phyloP scores from a whole-genome alignment of 1,140 invertebrate species.

The Pogonognathellus flavescens region DNA sequence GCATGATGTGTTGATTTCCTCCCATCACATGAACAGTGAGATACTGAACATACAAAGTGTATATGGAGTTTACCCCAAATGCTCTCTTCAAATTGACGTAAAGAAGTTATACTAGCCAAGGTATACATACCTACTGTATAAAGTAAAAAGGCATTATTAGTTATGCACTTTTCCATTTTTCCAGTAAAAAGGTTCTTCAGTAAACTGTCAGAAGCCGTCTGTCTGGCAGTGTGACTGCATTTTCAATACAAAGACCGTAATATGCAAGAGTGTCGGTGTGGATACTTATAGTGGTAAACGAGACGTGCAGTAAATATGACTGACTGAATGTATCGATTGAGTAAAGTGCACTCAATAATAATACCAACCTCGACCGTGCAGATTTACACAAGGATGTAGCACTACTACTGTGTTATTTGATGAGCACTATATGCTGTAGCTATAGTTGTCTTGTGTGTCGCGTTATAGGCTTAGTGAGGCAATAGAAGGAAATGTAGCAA shows the following conservation, averaged over 20 bases:
- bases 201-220: slow-evolving; percentile 37
- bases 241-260: background rate
- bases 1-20: slow-evolving; percentile 43
- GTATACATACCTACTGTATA: background rate
- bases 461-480: background rate
- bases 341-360: slow-evolving; percentile 4
- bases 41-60: background rate
- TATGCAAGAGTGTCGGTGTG: background rate
- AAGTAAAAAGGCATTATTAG: slow-evolving; percentile 14
- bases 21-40: background rate
- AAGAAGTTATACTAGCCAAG: background rate
- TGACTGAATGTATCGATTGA: background rate
- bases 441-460: background rate
- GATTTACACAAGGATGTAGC: background rate
- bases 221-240: slow-evolving; percentile 5
- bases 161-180: slow-evolving; percentile 35
- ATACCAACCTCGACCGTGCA: background rate
- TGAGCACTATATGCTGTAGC: background rate
- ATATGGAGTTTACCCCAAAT: background rate
- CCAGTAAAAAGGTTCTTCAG: slow-evolving; percentile 41
- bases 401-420: too few species aligned
- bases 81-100: background rate
- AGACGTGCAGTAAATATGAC: too few species aligned
- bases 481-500: background rate
- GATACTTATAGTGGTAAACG: background rate